phyloP scores from a whole-genome alignment of 2,888 invertebrate genomes.

The Taenaris catops region DNA sequence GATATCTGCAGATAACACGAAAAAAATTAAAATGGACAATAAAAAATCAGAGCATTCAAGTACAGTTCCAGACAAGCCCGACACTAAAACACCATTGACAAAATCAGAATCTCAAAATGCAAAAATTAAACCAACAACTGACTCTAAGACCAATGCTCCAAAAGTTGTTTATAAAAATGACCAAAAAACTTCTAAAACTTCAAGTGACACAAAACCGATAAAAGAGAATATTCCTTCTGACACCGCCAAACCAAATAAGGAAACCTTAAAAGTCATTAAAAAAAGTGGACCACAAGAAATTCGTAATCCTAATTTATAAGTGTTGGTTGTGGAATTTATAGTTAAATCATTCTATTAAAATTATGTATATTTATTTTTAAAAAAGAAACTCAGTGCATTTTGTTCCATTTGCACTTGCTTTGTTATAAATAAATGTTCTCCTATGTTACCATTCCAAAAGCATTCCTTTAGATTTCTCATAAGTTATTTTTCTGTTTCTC shows the following conservation, averaged over 20 bases:
- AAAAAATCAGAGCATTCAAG: constrained; percentile 22
- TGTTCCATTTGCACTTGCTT: no score
- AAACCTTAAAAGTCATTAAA: constrained; percentile 81
- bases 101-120: constrained; percentile 26
- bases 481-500: no score
- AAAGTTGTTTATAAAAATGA: background rate
- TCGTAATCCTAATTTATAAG: constrained; percentile 51
- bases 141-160: background rate
- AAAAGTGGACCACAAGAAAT: constrained; percentile 76
- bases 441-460: constrained; percentile 13
- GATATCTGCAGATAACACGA: constrained; percentile 10
- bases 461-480: constrained; percentile 11
- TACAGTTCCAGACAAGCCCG: constrained; percentile 28
- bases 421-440: no score
- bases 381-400: background rate
- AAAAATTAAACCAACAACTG: constrained; percentile 23
- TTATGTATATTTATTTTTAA: constrained; percentile 2
- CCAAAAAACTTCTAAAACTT: no score
- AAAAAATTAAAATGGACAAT: constrained; percentile 23
- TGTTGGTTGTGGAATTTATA: constrained; percentile 16
- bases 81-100: constrained; percentile 26
- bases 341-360: constrained; percentile 3
- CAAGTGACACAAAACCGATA: constrained; percentile 59
- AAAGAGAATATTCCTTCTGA: constrained; percentile 76
- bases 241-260: constrained; percentile 69